Conservation (phyloP, 2,888 invertebrate species). For the Drosophila meridiana region DNA sequence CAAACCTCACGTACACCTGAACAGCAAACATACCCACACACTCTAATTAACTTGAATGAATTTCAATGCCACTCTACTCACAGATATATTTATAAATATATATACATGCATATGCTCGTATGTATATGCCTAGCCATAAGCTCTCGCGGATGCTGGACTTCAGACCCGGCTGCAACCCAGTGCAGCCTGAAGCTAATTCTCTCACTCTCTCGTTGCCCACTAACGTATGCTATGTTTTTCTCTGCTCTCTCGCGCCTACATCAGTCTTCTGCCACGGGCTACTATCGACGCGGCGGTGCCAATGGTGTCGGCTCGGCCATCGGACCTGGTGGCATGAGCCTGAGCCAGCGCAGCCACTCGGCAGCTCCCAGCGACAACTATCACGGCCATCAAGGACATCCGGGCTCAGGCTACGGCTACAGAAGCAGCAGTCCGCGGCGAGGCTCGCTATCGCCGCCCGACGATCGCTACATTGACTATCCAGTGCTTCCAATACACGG, state of each 20-base stretch:
- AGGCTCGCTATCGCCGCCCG: conserved; percentile 85
- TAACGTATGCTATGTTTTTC: conserved; percentile 28
- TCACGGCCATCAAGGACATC: conserved; percentile 60
- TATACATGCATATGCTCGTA: not conserved
- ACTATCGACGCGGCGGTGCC: conserved; percentile 83
- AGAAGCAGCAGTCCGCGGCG: conserved; percentile 92
- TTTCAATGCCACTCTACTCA: conserved; percentile 40
- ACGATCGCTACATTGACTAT: conserved; percentile 85
- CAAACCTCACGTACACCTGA: conserved; percentile 3
- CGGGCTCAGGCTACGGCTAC: conserved; percentile 80
- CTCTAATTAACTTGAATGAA: conserved; percentile 45
- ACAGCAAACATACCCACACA: conserved; percentile 27
- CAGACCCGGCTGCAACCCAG: conserved; percentile 18
- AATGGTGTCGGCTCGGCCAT: conserved; percentile 83
- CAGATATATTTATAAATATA: conserved; percentile 8
- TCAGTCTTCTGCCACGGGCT: conserved; percentile 78
- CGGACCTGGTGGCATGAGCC: conserved; percentile 85
- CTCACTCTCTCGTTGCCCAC: not conserved
- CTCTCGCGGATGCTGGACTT: conserved; percentile 11
- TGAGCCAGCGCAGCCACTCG: conserved; percentile 91
- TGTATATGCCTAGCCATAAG: conserved; percentile 30
- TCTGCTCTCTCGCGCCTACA: conserved; percentile 27
- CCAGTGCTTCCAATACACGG: conserved; percentile 85
- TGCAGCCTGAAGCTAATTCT: conserved; percentile 25
- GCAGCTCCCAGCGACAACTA: conserved; percentile 89